Conservation (phyloP, 2,113 vertebrate genomes). For the Electrona antarctica region DNA sequence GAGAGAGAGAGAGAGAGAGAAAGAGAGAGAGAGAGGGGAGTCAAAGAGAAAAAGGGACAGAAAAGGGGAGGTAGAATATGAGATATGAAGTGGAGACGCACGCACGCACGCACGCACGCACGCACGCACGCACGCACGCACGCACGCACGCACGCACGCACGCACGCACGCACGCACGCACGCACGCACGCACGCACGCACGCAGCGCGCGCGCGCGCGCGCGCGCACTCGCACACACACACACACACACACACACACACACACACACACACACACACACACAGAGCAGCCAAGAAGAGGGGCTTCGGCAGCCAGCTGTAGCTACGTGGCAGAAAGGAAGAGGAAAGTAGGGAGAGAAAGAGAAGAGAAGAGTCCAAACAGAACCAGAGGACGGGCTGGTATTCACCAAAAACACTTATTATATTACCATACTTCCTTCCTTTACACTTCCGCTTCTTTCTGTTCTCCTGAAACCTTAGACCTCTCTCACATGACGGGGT, state of each 20-base stretch:
- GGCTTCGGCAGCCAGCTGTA: not conserved
- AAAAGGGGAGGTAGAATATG: too few relatives aligned
- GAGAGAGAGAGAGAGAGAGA: not conserved
- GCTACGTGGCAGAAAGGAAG: slow-evolving; percentile 4
- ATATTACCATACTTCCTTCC: not conserved
- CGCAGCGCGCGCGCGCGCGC: too few relatives aligned
- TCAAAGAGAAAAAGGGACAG: too few relatives aligned
- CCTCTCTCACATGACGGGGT: too few relatives aligned
- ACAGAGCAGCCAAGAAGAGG: not conserved
- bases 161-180: not conserved
- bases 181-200: not conserved
- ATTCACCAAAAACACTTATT: not conserved
- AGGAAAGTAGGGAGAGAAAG: not conserved
- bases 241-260: not conserved
- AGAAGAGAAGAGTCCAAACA: not conserved
- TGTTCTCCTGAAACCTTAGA: not conserved
- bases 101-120: too few relatives aligned
- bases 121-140: too few relatives aligned
- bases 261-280: not conserved
- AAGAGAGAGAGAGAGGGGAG: not conserved
- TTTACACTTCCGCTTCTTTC: not conserved
- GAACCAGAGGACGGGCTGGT: not conserved
- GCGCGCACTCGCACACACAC: too few relatives aligned
- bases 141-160: too few relatives aligned
- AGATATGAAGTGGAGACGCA: too few relatives aligned